These are phyloP conservation scores for Calosoma granatense DNA, from an alignment of 1,140 invertebrate species.

Conservation along the genomic window DNA sequence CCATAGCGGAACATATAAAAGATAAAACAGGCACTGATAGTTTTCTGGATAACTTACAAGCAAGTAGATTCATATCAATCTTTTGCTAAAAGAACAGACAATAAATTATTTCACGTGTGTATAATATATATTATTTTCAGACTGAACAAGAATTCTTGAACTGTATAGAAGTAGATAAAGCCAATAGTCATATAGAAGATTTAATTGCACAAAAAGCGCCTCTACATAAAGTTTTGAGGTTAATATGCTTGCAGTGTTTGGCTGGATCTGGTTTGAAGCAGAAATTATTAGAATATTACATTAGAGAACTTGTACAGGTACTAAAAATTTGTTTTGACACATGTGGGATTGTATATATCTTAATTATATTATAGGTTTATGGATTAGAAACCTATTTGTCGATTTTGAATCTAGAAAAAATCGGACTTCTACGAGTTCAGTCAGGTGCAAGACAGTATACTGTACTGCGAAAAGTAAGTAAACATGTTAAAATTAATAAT, in stretches of 20 bases:
- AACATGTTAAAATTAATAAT: conserved; percentile 23
- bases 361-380: conserved; percentile 52
- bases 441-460: conserved; percentile 56
- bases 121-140: too few species aligned
- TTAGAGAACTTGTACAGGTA: conserved; percentile 74
- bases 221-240: conserved; percentile 69
- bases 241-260: conserved; percentile 83
- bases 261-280: conserved; percentile 83
- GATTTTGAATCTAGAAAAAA: conserved; percentile 80
- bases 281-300: conserved; percentile 85
- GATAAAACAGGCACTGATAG: conserved; percentile 36
- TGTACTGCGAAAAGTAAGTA: conserved; percentile 52
- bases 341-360: not conserved
- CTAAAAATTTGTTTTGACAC: not conserved
- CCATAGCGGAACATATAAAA: conserved; percentile 53
- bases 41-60: conserved; percentile 31
- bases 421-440: conserved; percentile 67
- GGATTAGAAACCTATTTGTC: conserved; percentile 78
- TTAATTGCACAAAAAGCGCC: conserved; percentile 76
- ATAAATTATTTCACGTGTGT: not conserved
- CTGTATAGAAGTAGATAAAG: conserved; percentile 82
- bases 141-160: conserved; percentile 87
- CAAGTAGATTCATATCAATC: conserved; percentile 13
- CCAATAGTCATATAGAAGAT: conserved; percentile 82
- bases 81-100: too few species aligned